Base-by-base conservation (phyloP, 2,797 vertebrate genomes). In the Megalops cyprinoides region DNA sequence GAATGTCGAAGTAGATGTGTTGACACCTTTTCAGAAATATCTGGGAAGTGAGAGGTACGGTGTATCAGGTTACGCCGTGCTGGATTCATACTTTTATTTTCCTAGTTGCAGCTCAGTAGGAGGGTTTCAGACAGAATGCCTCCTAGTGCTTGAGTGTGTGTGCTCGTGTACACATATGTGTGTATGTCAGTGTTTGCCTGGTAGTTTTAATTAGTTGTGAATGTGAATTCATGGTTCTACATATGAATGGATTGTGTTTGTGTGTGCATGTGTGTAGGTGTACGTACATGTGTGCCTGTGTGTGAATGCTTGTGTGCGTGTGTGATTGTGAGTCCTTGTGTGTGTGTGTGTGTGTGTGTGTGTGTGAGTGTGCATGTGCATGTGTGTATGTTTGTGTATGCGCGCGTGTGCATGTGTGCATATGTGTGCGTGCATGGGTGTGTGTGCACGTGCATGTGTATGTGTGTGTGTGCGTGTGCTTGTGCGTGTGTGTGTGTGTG, bases 11-110 rank as follows among this genome's bases (percentile, higher is more conserved):
- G 73, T 60, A 80, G 62, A 44, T 42, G 58, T 51, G 49, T 76
- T 89, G 85, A 90, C 89, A 80, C 90, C 88, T 88, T 42, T 25
- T n/a, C 37, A 62, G 46, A 60, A 58, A 39, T 77, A 46, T 46
- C 39, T 62, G 76, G 55, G 62, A 60, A 51, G 49, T 51, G 60
- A 77, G 77, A 77, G 42, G 74, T n/a, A n/a, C n/a, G 51, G 49
- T 15, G 18, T 51, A 51, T 51, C 49, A 51, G 18, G 76, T 53
- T 49, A 39, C 46, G 28, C n/a, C 51, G 7, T 49, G 25, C 58
- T 25, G 28, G 28, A 31, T 78, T 49, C 34, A 39, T 60, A 77
- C 23, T n/a, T 65, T n/a, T 28, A 53, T 12, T 18, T 15, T 28
- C 3, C 25, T 37, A 12, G 25, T 37, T 28, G 12, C 14, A 51